Conservation (phyloP, 2,113 vertebrate species). For the Motacilla tschutschensis region DNA sequence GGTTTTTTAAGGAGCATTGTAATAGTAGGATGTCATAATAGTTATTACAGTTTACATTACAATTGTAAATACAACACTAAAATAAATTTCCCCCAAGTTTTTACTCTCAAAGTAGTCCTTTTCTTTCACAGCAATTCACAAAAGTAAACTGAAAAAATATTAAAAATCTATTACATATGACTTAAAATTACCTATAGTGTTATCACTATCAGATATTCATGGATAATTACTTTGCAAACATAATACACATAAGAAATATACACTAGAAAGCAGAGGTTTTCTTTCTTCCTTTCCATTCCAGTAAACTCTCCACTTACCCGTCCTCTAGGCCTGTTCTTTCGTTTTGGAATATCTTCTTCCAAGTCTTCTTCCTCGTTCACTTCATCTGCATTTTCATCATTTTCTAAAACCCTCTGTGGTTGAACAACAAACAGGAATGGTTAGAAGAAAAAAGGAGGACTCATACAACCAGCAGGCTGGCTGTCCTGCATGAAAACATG, state of each 20-base stretch:
- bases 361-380: conserved; percentile 93
- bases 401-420: conserved; percentile 90
- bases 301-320: conserved; percentile 77
- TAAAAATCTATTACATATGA: neutral
- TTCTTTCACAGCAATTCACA: neutral
- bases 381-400: conserved; percentile 93
- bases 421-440: conserved; percentile 44
- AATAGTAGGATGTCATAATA: neutral
- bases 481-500: neutral
- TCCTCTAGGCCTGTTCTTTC: conserved; percentile 93
- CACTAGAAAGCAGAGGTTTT: neutral
- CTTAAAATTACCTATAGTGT: neutral
- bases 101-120: neutral
- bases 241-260: neutral
- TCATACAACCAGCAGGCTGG: neutral
- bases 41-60: neutral
- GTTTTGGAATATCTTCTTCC: conserved; percentile 93
- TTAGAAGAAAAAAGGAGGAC: conserved; percentile 31
- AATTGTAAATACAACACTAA: neutral
- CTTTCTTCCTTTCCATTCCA: neutral
- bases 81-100: neutral
- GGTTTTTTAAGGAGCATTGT: neutral
- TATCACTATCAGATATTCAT: neutral
- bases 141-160: neutral
- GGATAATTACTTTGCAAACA: neutral